Conservation (phyloP, 1,140 invertebrate species). For the Drosophila triauraria region DNA sequence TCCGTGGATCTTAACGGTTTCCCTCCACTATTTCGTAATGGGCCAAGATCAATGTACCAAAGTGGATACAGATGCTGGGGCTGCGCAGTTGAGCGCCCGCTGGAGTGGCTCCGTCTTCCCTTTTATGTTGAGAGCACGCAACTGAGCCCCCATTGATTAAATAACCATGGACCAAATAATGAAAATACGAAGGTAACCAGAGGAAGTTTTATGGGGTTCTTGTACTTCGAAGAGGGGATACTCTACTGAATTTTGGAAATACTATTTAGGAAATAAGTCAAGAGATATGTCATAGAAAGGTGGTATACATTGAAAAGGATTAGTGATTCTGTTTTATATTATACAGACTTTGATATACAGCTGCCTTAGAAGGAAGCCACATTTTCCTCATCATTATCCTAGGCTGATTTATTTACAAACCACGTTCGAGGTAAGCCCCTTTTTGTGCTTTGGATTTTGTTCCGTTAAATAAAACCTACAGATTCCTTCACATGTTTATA, state of each 20-base stretch:
- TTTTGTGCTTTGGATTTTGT: too few species aligned
- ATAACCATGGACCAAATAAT: conserved; percentile 57
- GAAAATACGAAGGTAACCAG: conserved; percentile 26
- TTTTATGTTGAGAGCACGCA: conserved; percentile 33
- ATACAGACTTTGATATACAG: too few species aligned
- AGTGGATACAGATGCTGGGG: conserved; percentile 2
- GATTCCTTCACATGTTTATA: too few species aligned
- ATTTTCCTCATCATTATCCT: too few species aligned
- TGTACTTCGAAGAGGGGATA: conserved; percentile 17
- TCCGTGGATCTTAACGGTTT: conserved; percentile 76
- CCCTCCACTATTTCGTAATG: conserved; percentile 36
- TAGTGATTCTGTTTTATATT: too few species aligned
- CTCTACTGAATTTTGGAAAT: neutral
- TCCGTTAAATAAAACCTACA: too few species aligned
- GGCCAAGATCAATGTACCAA: conserved; percentile 74
- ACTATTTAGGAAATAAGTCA: neutral
- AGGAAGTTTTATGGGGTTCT: neutral
- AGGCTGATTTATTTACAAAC: too few species aligned
- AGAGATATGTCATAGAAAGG: too few species aligned
- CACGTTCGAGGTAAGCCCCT: too few species aligned
- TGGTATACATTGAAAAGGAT: too few species aligned
- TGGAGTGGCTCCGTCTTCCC: conserved; percentile 62
- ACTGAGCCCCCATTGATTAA: conserved; percentile 71
- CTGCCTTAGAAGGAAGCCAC: too few species aligned
- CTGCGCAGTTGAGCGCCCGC: conserved; percentile 56